Evolutionary conservation across 2,113 vertebrate genomes (phyloP).

Genomic region (Empidonax traillii): DNA sequence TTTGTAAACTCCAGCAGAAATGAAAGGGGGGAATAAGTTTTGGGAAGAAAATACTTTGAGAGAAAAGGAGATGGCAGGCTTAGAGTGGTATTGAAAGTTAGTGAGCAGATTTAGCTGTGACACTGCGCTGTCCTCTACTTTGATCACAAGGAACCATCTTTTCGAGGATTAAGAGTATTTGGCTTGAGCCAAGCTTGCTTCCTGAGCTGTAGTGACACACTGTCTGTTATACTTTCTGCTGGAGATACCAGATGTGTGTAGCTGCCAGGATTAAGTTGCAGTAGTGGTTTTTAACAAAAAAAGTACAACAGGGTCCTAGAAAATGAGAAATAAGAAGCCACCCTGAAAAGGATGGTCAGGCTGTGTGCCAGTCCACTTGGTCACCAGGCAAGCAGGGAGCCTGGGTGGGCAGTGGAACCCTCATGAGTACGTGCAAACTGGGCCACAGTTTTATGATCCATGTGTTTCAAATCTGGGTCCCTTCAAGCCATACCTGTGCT

Average conservation of each 20-base stretch:
- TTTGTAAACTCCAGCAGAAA: not conserved
- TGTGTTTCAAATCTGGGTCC: not conserved
- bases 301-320: not conserved
- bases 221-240: not conserved
- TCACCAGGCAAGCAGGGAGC: not conserved
- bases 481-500: not conserved
- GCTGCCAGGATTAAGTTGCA: not conserved
- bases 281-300: not conserved
- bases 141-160: not conserved
- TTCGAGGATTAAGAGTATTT: not conserved
- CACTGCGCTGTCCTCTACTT: not conserved
- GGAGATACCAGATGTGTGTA: not conserved
- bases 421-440: accelerated
- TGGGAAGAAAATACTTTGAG: not conserved
- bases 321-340: not conserved
- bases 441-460: accelerated
- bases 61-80: not conserved
- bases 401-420: not conserved
- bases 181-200: not conserved
- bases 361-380: not conserved
- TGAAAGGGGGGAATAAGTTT: not conserved
- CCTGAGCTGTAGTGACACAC: not conserved
- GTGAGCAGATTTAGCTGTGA: not conserved
- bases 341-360: not conserved
- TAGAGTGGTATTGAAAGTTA: not conserved